phyloP scores from a whole-genome alignment of 1,140 invertebrate genomes.

The Drepana arcuata region DNA sequence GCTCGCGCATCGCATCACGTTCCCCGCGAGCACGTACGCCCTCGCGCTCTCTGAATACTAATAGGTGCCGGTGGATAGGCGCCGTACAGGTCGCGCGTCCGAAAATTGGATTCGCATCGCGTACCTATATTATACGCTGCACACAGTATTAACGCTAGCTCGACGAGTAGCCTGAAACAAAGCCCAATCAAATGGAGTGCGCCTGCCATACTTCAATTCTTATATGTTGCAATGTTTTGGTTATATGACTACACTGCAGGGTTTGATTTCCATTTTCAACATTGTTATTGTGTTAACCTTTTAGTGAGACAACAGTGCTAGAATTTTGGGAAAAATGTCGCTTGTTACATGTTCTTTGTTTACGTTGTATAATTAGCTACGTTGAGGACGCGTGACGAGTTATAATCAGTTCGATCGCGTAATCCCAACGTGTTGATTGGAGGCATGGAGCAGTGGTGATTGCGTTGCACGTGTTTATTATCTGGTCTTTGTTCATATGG shows the following conservation, averaged over 20 bases:
- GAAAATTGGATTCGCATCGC: constrained; percentile 59
- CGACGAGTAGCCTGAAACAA: constrained; percentile 48
- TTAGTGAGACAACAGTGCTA: no score
- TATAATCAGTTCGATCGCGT: constrained; percentile 31
- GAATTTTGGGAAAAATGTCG: no score
- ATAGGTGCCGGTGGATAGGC: constrained; percentile 31
- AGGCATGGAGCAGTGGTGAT: constrained; percentile 33
- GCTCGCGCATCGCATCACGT: constrained; percentile 46
- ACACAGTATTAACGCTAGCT: constrained; percentile 34
- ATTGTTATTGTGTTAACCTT: no score
- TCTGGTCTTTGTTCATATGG: no score
- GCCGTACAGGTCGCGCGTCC: constrained; percentile 31
- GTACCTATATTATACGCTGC: no score
- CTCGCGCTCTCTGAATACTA: constrained; percentile 40
- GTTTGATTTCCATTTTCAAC: no score
- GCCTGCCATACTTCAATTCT: constrained; percentile 10
- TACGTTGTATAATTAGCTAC: constrained; percentile 19
- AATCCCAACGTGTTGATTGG: constrained; percentile 25
- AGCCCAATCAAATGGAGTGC: constrained; percentile 53
- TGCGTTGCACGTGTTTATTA: constrained; percentile 28
- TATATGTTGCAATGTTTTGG: no score
- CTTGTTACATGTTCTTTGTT: no score
- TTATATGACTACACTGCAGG: no score
- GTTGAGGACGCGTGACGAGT: constrained; percentile 29
- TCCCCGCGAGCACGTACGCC: constrained; percentile 38